A percentile compares a stretch with the other conserved stretches of the same genome.
Conservation (phyloP, 30 jellyfish, hydroid and myxozoan species). For the Turritopsis dohrnii region DNA sequence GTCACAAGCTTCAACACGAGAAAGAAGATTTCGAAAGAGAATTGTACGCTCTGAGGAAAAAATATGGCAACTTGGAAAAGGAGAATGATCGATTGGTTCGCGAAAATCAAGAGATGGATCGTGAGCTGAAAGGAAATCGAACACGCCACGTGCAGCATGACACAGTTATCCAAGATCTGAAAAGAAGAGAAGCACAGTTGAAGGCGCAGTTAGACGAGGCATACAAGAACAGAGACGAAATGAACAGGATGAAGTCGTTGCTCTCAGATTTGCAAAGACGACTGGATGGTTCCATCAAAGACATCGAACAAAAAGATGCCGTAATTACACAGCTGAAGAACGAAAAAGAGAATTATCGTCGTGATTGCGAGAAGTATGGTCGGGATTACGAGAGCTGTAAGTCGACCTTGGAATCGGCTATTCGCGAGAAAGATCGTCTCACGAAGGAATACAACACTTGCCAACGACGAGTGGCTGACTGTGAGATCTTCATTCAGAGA, state of each 20-base stretch:
- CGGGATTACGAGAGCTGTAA: conserved; percentile 69
- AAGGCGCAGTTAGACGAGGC: conserved; percentile 93
- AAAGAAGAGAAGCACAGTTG: conserved; percentile 71
- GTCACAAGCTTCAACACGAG: conserved; percentile 80
- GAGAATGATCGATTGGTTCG: conserved; percentile 72
- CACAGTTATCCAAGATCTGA: conserved; percentile 63
- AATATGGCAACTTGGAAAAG: conserved; percentile 60
- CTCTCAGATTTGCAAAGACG: conserved; percentile 74
- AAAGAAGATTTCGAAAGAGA: conserved; percentile 85
- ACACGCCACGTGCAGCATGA: conserved; percentile 62
- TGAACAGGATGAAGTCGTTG: conserved; percentile 56
- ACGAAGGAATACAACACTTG: conserved; percentile 60
- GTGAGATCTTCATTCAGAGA: conserved; percentile 73
- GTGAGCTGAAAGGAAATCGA: conserved; percentile 56
- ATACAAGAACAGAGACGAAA: conserved; percentile 84
- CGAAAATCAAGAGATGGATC: conserved; percentile 71
- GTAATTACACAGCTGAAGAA: conserved; percentile 48
- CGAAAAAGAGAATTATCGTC: conserved; percentile 66
- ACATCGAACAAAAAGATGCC: conserved; percentile 51
- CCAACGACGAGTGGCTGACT: conserved; percentile 60
- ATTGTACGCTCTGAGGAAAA: conserved; percentile 56
- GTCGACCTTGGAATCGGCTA: conserved; percentile 57
- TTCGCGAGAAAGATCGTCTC: conserved; percentile 81
- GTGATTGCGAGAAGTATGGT: conserved; percentile 63
- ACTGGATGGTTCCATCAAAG: conserved; percentile 53